Conservation (phyloP, 2,797 vertebrate genomes). For the Enteromius argenteus region DNA sequence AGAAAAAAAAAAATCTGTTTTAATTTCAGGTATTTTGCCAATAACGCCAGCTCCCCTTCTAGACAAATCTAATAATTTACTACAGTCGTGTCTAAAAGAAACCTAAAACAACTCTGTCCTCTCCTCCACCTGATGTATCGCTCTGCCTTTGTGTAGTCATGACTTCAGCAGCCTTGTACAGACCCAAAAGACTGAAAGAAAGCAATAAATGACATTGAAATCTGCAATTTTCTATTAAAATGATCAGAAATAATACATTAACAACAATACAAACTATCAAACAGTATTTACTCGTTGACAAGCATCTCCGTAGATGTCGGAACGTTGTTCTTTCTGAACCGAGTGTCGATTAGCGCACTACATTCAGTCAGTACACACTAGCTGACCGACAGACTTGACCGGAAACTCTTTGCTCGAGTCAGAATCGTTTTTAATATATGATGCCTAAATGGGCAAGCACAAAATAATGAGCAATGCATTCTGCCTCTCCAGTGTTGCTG, state of each 20-base stretch:
- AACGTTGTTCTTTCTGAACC: slow-evolving; percentile 14
- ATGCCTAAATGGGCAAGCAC: slow-evolving; percentile 44
- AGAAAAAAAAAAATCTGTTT: slow-evolving; percentile 1
- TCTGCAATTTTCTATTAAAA: slow-evolving; percentile 23
- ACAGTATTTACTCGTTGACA: slow-evolving; percentile 48
- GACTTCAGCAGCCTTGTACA: slow-evolving; percentile 28
- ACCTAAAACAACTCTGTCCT: neutral
- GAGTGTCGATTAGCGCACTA: slow-evolving; percentile 20
- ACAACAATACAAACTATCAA: slow-evolving; percentile 55
- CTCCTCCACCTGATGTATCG: neutral
- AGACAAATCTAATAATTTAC: slow-evolving; percentile 11
- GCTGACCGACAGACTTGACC: slow-evolving; percentile 37
- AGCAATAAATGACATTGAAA: slow-evolving; percentile 18
- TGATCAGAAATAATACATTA: slow-evolving; percentile 44
- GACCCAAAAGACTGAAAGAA: slow-evolving; percentile 25
- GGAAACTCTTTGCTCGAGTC: slow-evolving; percentile 38
- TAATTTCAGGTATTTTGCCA: slow-evolving; percentile 5
- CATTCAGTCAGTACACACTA: slow-evolving; percentile 21
- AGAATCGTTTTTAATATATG: slow-evolving; percentile 49
- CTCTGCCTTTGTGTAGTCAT: neutral
- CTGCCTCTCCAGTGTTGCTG: slow-evolving; percentile 62
- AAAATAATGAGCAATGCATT: slow-evolving; percentile 39
- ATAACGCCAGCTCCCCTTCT: neutral
- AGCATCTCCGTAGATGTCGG: slow-evolving; percentile 17
- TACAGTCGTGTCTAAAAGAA: slow-evolving; percentile 26